Base-by-base conservation (phyloP, 2,797 vertebrate species). In the Gadopsis bispinosus region DNA sequence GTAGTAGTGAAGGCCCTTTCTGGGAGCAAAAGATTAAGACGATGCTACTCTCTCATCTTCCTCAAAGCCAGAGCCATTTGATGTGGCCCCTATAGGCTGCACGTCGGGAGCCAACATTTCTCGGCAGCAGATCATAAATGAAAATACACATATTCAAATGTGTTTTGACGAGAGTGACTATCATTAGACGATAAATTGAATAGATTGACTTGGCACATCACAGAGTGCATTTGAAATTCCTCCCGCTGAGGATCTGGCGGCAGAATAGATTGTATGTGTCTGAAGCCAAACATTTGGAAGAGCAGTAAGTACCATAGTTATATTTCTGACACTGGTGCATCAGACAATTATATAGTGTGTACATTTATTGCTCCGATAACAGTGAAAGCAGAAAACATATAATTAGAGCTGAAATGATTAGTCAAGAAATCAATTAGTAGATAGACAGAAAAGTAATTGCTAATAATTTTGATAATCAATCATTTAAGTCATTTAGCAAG, bases 11-110 rank as follows among this genome's bases (percentile, higher is more conserved):
- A 88, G 88, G 83, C 78, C 77, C 87, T 91, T 87, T 90, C 91
- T 92, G 90, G 86, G 88, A 87, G 92, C 71, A 76, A 84, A 79
- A 91, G 91, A 94, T 93, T 91, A 92, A 89, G 85, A 88, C 26
- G 86, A 91, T 85, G 83, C 81, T 61, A 39, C 86, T 85, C 81
- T 91, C 85, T 92, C 90, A 93, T 93, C 91, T 90, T 74, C 82
- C 84, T 93, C 88, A 92, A 92, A 94, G 92, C 83, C 68, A 7
- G 39, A 74, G 69, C 47, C 85, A 80, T 92, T 92, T 94, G 87
- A 93, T 93, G 88, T 84, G 81, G 83, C 83, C 87, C 69, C 86
- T 51, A 77, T 68, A 70, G 85, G 70, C 77, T 39, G 80, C 66
- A 54, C 20, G 20, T 82, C 83, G 84, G 55, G 54, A 76, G 83